Evolutionary conservation across 2,888 invertebrate species (phyloP).

Genomic region (Drosophila engyochracea): DNA sequence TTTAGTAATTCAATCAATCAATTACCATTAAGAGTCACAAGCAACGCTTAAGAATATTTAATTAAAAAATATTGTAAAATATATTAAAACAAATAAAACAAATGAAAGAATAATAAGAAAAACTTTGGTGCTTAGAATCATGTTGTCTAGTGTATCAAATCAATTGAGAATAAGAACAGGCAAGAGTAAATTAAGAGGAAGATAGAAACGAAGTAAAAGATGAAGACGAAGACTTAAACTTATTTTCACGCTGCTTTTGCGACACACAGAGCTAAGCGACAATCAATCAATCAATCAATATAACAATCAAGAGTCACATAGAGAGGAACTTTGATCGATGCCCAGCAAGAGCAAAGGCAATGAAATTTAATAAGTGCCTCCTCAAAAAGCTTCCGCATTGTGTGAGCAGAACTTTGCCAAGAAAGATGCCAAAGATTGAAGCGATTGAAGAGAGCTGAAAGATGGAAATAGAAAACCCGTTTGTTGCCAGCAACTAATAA

Average conservation of each 20-base stretch:
- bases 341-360: constrained; percentile 17
- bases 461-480: constrained; percentile 59
- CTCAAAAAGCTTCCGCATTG: constrained; percentile 56
- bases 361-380: constrained; percentile 44
- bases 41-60: not conserved
- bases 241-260: constrained; percentile 48
- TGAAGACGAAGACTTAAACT: constrained; percentile 38
- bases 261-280: constrained; percentile 43
- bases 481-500: constrained; percentile 54
- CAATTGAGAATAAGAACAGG: not conserved
- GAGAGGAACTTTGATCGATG: constrained; percentile 37
- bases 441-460: constrained; percentile 6
- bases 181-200: not conserved
- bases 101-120: too few species aligned
- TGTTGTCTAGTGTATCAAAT: constrained; percentile 26
- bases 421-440: constrained; percentile 22
- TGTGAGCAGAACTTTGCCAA: constrained; percentile 7
- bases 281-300: constrained; percentile 70
- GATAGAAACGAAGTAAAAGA: not conserved
- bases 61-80: not conserved
- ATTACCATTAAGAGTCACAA: not conserved
- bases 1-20: not conserved
- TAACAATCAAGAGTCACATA: constrained; percentile 59
- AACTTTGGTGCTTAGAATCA: not conserved
- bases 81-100: not conserved